A percentile compares a stretch with the other conserved stretches of the same genome.
These are phyloP conservation scores for Ceuthmochares aereus DNA, from an alignment of 2,113 vertebrate species.

Conservation along the genomic window DNA sequence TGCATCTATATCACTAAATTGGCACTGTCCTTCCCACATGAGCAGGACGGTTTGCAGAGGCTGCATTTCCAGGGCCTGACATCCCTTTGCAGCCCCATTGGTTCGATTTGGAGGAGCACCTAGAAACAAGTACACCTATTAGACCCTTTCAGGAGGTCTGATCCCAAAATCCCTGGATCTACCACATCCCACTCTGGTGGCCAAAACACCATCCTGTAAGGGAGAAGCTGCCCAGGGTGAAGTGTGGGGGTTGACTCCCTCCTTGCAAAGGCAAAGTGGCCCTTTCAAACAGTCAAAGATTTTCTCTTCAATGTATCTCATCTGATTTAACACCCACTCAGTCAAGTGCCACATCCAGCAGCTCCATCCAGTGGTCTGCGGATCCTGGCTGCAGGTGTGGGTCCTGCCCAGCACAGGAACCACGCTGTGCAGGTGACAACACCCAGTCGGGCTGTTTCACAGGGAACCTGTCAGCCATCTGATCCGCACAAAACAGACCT, in stretches of 20 bases:
- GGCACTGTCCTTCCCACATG: neutral
- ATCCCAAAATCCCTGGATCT: neutral
- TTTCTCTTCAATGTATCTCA: neutral
- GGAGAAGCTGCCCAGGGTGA: neutral
- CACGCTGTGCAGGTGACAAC: fast-evolving
- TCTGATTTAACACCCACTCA: fast-evolving
- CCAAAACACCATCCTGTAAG: neutral
- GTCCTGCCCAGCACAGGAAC: neutral
- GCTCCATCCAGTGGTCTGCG: neutral
- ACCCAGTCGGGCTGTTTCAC: neutral
- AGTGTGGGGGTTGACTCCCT: fast-evolving
- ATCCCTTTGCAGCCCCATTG: neutral
- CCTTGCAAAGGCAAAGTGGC: neutral
- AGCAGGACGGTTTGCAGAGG: neutral
- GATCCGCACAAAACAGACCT: neutral
- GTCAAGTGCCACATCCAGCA: neutral
- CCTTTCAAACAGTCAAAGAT: neutral
- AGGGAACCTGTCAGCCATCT: neutral
- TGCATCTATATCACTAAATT: neutral
- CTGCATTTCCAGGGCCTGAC: neutral
- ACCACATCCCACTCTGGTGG: neutral
- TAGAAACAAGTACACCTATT: neutral
- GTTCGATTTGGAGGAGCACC: neutral
- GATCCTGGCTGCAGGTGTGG: fast-evolving
- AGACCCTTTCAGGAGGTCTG: neutral